These are phyloP conservation scores for Sterrhoptilus dennistouni DNA, from an alignment of 2,113 vertebrate species.

Conservation along the genomic window DNA sequence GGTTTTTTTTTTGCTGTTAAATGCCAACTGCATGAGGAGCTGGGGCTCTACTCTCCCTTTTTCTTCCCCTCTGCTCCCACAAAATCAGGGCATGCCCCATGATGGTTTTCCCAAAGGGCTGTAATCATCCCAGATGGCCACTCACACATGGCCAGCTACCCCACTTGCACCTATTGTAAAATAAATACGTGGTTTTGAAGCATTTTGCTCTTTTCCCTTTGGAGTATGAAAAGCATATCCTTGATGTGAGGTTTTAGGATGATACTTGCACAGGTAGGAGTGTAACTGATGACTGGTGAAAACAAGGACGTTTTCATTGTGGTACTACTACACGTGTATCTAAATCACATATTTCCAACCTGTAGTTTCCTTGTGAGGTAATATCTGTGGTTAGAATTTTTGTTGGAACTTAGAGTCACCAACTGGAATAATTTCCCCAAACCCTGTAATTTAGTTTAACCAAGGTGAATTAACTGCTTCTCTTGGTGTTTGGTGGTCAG, in stretches of 20 bases:
- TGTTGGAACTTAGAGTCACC: neutral
- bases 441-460: neutral
- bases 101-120: neutral
- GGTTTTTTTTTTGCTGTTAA: neutral
- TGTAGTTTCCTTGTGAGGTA: neutral
- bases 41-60: neutral
- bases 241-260: neutral
- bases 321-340: fast-evolving
- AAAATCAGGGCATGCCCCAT: neutral
- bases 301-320: neutral
- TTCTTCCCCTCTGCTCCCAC: neutral
- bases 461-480: neutral
- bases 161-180: neutral
- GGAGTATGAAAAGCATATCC: neutral
- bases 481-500: neutral
- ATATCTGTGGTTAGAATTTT: neutral
- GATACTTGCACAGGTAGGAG: neutral
- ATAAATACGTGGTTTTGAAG: neutral
- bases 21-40: neutral
- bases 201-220: neutral
- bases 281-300: neutral
- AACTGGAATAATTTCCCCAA: neutral
- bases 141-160: neutral
- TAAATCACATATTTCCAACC: fast-evolving
- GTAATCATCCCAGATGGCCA: neutral